These are phyloP conservation scores for Hypsopygia costalis DNA, from an alignment of 2,888 invertebrate genomes.

Conservation along the genomic window DNA sequence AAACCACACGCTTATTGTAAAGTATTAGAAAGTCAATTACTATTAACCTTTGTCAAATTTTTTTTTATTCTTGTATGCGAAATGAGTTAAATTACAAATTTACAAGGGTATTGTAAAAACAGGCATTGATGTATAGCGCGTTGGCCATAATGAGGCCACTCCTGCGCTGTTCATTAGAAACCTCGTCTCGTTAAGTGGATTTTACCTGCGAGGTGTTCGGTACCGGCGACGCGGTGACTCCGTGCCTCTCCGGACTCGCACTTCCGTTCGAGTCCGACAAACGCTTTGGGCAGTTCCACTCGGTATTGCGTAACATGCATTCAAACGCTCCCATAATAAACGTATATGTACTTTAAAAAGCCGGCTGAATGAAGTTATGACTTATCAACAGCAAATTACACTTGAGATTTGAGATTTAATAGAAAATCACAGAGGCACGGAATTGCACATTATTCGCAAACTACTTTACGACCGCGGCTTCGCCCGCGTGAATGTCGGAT, in stretches of 20 bases:
- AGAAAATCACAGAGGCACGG: no score
- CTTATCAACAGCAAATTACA: no score
- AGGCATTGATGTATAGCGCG: slow-evolving; percentile 30
- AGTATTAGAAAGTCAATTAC: no score
- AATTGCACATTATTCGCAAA: no score
- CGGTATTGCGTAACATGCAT: slow-evolving; percentile 56
- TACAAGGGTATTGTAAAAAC: slow-evolving; percentile 1
- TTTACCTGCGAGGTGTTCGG: slow-evolving; percentile 18
- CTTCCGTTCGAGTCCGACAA: slow-evolving; percentile 55
- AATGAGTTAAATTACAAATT: no score
- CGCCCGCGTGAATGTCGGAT: no score
- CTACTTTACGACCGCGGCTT: no score
- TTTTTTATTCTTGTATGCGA: no score
- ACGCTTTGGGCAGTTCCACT: slow-evolving; percentile 43
- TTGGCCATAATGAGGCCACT: slow-evolving; percentile 41
- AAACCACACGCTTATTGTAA: no score
- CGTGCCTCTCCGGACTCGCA: slow-evolving; percentile 27
- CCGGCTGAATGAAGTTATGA: no score
- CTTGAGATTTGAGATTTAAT: no score
- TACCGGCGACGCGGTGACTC: slow-evolving; percentile 9
- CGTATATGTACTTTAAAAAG: slow-evolving; percentile 23
- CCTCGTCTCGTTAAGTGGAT: slow-evolving; percentile 41
- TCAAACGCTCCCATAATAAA: slow-evolving; percentile 44
- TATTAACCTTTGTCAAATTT: no score
- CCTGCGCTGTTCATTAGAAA: slow-evolving; percentile 47